A percentile compares a stretch with the other conserved stretches of the same genome.
Conservation (phyloP, 2,113 vertebrate species). For the Herpetotheres cachinnans region DNA sequence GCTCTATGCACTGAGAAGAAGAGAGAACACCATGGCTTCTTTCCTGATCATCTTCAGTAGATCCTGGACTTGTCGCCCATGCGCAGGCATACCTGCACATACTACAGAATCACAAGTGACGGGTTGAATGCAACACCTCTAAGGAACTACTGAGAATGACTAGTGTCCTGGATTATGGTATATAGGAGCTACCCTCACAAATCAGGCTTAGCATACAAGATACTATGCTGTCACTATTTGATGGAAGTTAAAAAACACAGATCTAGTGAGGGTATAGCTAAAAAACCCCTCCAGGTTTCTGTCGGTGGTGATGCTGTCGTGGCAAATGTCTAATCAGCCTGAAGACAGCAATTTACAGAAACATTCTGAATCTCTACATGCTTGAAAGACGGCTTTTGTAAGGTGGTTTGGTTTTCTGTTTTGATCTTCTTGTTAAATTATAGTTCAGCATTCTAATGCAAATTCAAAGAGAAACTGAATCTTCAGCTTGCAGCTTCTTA, state of each 20-base stretch:
- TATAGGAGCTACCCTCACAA: background rate
- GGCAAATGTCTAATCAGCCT: background rate
- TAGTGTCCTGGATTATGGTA: accelerated
- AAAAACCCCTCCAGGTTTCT: background rate
- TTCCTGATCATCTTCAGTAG: background rate
- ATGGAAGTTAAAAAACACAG: background rate
- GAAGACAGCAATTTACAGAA: background rate
- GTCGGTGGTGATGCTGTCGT: background rate
- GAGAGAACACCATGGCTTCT: background rate
- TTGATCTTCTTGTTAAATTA: slow-evolving; percentile 14
- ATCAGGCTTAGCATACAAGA: background rate
- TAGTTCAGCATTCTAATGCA: background rate
- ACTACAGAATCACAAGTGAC: background rate
- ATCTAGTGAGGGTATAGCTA: background rate
- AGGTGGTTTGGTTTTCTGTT: slow-evolving; percentile 16
- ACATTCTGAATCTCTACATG: background rate
- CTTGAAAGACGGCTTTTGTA: background rate
- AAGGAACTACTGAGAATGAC: background rate
- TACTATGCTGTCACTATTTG: background rate
- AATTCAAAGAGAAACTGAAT: background rate
- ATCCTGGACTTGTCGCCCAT: background rate
- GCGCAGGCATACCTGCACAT: background rate
- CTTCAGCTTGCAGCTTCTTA: background rate
- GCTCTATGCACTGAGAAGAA: background rate
- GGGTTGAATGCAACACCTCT: background rate